A percentile compares a stretch with the other conserved stretches of the same genome.
Conservation (phyloP, 2,113 vertebrate genomes). For the Aspidoscelis tigris region DNA sequence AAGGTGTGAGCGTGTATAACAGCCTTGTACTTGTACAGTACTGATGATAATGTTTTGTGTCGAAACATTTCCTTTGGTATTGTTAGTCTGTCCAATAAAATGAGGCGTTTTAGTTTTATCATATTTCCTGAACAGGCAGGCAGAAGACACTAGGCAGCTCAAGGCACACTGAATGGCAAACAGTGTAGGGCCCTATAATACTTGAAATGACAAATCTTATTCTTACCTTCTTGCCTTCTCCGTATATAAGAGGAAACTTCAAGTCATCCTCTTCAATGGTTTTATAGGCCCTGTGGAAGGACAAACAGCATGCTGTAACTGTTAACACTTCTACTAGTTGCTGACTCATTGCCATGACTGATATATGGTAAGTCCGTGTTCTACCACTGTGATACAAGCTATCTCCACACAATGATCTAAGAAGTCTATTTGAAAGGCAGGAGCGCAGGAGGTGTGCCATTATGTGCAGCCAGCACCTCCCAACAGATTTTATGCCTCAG, state of each 20-base stretch:
- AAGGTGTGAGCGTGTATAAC: too few species aligned
- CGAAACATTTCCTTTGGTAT: too few species aligned
- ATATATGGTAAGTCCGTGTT: neutral
- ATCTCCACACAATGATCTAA: too few species aligned
- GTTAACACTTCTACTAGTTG: conserved; percentile 56
- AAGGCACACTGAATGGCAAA: conserved; percentile 21
- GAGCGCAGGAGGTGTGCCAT: too few species aligned
- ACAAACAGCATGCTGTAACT: conserved; percentile 69
- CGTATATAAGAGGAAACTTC: conserved; percentile 87
- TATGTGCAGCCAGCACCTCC: too few species aligned
- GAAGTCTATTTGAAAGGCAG: too few species aligned
- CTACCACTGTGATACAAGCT: neutral
- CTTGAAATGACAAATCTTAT: neutral
- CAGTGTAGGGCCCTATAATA: conserved; percentile 37
- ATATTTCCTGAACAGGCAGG: too few species aligned
- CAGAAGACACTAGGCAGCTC: conserved; percentile 38
- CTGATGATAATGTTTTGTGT: too few species aligned
- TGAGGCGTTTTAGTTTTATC: too few species aligned
- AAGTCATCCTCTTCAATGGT: conserved; percentile 88
- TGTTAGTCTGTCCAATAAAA: too few species aligned
- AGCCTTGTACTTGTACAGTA: too few species aligned
- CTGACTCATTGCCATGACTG: conserved; percentile 58
- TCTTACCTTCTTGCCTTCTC: conserved; percentile 91
- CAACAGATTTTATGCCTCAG: too few species aligned
- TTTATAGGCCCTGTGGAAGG: conserved; percentile 86